Base-by-base conservation (phyloP, 2,888 invertebrate genomes). In the Scrobipalpa atriplicella region DNA sequence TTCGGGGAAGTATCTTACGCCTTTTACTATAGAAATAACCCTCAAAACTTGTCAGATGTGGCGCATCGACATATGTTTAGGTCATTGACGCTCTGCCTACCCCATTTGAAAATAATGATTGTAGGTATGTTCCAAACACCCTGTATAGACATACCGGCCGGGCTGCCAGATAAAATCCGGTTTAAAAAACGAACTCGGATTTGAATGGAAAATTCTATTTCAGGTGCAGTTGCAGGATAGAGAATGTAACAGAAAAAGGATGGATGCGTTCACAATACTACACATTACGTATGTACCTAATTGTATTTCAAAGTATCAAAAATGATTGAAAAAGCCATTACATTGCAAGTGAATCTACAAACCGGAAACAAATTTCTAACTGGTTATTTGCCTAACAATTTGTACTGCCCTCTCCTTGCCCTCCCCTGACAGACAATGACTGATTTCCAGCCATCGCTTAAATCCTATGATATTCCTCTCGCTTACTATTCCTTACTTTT, bases 181-280 rank as follows among this genome's bases (percentile, higher is more conserved):
- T 47, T 47, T 64, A 64, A 68, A 64, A 47, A 47, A 47, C 47
- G 47, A 16, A 47, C 47, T 16, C 3, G 47, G 47, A 47, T 64
- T 56, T 56, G 21, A 64, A 64, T 56, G 56, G 61, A 36, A 51
- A 47, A 36, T 43, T 66, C 47, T 6, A 47, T 47, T 47, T 16
- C 47, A 47, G n/a, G 47, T 16, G 47, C 8, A 16, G 16, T n/a
- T 47, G n/a, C 47, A n/a, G 16, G 47, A 47, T 47, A 47, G 0
- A 47, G 16, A 5, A 47, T 47, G 47, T 47, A 47, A 47, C 9
- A 47, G 11, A 43, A 47, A 47, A 16, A 10, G 47, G 16, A 8
- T 47, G 47, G 16, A 29, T 29, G 29, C 29, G 29, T 29, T 29
- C 29, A 29, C 29, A 29, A 29, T 29, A 29, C 29, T 29, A 29